Percentiles rank a stretch among this genome's conserved stretches.
Conservation (phyloP, 2,797 vertebrate species). For the Periophthalmus magnuspinnatus region DNA sequence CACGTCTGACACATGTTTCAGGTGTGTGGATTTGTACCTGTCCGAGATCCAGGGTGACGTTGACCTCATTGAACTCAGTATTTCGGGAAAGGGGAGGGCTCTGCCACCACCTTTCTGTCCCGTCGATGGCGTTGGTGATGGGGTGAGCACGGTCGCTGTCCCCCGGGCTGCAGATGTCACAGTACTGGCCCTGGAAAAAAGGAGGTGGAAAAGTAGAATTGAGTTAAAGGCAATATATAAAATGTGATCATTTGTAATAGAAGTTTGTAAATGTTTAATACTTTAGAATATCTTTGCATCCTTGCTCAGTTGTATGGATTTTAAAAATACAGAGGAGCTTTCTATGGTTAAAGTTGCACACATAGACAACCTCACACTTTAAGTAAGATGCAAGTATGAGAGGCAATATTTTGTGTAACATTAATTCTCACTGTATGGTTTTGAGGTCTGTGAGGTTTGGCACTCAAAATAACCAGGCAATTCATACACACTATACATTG, state of each 20-base stretch:
- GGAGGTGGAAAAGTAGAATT: background rate
- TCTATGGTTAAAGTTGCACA: no score
- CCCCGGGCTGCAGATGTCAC: slow-evolving; percentile 87
- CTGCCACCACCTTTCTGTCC: slow-evolving; percentile 98
- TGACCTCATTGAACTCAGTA: slow-evolving; percentile 91
- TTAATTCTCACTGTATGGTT: background rate
- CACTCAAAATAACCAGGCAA: no score
- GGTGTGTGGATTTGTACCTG: slow-evolving; percentile 79
- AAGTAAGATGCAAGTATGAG: no score
- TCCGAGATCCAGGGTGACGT: slow-evolving; percentile 94
- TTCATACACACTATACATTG: no score
- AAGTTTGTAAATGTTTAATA: no score
- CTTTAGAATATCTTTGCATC: no score
- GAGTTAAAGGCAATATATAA: no score
- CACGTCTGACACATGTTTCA: background rate
- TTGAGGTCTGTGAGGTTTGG: background rate
- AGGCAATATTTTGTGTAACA: background rate
- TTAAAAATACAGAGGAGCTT: no score
- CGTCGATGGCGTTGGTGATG: slow-evolving; percentile 91
- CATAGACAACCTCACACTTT: background rate
- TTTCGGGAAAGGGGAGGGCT: slow-evolving; percentile 93
- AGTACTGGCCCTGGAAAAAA: slow-evolving; percentile 91
- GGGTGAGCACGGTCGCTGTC: slow-evolving; percentile 89
- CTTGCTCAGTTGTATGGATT: no score
- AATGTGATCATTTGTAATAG: no score